Evolutionary conservation across 2,113 vertebrate genomes (phyloP).

Genomic region (Choloepus hoffmanni): DNA sequence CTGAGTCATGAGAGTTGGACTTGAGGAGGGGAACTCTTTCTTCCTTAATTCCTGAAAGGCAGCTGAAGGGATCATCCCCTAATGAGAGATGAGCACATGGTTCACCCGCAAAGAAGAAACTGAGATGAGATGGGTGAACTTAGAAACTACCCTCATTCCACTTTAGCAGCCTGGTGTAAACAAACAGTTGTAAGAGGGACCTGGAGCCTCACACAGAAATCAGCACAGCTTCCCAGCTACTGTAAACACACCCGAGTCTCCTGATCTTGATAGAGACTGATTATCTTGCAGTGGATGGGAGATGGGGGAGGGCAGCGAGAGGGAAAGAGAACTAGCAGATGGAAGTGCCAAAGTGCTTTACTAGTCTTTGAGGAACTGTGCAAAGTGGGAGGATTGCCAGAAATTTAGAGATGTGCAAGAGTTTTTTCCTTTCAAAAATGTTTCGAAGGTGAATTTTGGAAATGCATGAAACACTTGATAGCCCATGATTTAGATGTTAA

Average conservation of each 20-base stretch:
- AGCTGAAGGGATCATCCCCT: background rate
- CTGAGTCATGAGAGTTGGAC: background rate
- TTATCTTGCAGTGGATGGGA: background rate
- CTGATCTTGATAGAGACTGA: background rate
- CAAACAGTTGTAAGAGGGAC: background rate
- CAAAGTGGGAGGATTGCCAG: background rate
- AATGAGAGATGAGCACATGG: background rate
- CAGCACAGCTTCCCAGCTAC: background rate
- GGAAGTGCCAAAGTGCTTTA: background rate
- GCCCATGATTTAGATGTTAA: background rate
- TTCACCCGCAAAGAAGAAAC: background rate
- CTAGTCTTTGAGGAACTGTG: background rate
- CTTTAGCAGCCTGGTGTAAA: background rate
- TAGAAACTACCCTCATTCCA: background rate
- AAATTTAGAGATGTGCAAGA: background rate
- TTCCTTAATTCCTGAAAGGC: background rate
- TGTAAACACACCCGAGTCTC: fast-evolving
- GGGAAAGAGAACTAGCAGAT: background rate
- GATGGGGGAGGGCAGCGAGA: too few relatives aligned
- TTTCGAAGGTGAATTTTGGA: background rate
- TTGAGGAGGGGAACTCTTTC: background rate
- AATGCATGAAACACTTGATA: background rate
- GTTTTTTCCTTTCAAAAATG: background rate
- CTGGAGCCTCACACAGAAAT: background rate
- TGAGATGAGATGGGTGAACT: background rate